These are phyloP conservation scores for Trididemnum nubilum DNA, from an alignment of 23 tunicate genomes.

Conservation along the genomic window DNA sequence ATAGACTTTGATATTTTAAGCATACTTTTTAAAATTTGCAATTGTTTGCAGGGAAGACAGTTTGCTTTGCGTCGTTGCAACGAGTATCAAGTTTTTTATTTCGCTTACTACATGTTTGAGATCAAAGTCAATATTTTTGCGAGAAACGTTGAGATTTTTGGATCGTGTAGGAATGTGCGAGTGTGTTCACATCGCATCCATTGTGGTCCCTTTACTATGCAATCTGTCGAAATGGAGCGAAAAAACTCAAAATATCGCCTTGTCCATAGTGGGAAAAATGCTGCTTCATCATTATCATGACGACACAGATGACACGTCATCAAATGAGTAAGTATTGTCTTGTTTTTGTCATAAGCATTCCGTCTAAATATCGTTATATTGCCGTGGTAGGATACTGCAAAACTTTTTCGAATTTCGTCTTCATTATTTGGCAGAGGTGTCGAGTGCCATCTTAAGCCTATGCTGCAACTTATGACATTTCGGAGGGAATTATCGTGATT, in stretches of 20 bases:
- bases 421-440: too few relatives aligned
- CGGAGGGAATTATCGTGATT: too few relatives aligned
- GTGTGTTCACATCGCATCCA: conserved; percentile 35
- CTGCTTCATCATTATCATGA: conserved; percentile 53
- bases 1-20: too few relatives aligned
- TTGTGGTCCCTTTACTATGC: conserved; percentile 67
- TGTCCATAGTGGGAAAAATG: conserved; percentile 58
- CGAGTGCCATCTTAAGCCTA: too few relatives aligned
- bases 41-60: conserved; percentile 31
- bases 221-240: conserved; percentile 52
- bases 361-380: not conserved
- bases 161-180: conserved; percentile 67
- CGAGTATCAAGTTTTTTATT: conserved; percentile 51
- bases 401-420: too few relatives aligned
- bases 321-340: conserved; percentile 4
- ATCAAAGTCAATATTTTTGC: conserved; percentile 11
- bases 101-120: conserved; percentile 19
- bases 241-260: conserved; percentile 41
- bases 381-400: too few relatives aligned
- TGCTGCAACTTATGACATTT: too few relatives aligned
- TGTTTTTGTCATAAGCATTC: not conserved
- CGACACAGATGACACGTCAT: not conserved
- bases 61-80: conserved; percentile 47
- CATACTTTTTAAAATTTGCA: too few relatives aligned
- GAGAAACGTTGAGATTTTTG: conserved; percentile 29